These are phyloP conservation scores for Ochropacha duplaris DNA, from an alignment of 2,888 invertebrate species.

Conservation along the genomic window DNA sequence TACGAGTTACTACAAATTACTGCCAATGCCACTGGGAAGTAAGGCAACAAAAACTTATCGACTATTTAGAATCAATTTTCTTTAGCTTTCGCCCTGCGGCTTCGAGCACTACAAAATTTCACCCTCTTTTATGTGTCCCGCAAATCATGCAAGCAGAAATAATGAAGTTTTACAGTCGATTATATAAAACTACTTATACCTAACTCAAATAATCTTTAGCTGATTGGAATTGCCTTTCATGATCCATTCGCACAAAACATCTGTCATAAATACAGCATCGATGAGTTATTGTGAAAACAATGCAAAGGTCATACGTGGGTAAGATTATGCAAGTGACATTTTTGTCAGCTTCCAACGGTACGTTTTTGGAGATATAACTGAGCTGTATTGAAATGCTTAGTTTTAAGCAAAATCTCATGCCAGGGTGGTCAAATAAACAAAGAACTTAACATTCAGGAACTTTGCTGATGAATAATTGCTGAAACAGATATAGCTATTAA, in stretches of 20 bases:
- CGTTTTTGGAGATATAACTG: too few species aligned
- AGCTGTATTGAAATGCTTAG: not conserved
- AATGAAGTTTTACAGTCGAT: too few species aligned
- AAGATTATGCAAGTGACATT: not conserved
- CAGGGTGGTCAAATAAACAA: not conserved
- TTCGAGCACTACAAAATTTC: too few species aligned
- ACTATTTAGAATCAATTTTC: not conserved
- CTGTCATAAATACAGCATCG: not conserved
- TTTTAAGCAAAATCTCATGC: not conserved
- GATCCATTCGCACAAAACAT: not conserved
- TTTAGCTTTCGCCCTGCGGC: too few species aligned
- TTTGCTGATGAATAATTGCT: conserved; percentile 3
- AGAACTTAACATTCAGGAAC: not conserved
- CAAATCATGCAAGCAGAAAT: not conserved
- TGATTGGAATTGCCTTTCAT: not conserved
- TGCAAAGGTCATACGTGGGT: not conserved
- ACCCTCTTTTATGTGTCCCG: not conserved
- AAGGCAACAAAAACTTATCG: too few species aligned
- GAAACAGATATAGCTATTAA: conserved; percentile 7
- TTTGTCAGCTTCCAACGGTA: not conserved
- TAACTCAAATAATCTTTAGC: too few species aligned
- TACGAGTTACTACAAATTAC: not conserved
- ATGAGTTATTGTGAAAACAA: not conserved
- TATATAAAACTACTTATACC: not conserved
- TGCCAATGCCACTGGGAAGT: not conserved